Percentiles rank a stretch among this genome's conserved stretches.
These are phyloP conservation scores for Ornithoptera priamus DNA, from an alignment of 2,888 invertebrate genomes.

Conservation along the genomic window DNA sequence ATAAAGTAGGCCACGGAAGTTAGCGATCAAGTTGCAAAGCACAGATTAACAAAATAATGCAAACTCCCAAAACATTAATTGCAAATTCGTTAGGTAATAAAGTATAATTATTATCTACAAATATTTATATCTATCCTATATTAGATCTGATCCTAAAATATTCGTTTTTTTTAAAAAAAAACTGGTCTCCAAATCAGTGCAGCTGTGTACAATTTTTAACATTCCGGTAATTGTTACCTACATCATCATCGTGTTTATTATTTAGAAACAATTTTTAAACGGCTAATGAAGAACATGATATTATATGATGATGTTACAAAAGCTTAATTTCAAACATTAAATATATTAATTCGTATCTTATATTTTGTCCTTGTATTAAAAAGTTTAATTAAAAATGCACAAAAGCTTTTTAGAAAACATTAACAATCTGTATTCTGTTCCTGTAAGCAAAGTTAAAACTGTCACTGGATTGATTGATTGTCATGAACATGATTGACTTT, in stretches of 20 bases:
- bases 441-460: conserved; percentile 33
- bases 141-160: too few species aligned
- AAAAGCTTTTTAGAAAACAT: neutral
- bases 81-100: too few species aligned
- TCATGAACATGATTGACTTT: conserved; percentile 48
- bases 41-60: conserved; percentile 5
- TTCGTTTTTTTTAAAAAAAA: too few species aligned
- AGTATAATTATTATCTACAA: too few species aligned
- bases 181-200: neutral
- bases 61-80: neutral
- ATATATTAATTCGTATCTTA: too few species aligned
- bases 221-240: neutral
- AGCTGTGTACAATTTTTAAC: neutral
- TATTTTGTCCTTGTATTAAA: too few species aligned
- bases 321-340: neutral
- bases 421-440: conserved; percentile 25
- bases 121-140: too few species aligned
- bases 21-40: neutral
- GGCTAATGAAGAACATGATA: neutral
- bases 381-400: too few species aligned
- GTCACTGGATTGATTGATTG: conserved; percentile 42
- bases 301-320: neutral
- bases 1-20: conserved; percentile 8
- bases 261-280: neutral
- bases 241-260: neutral